Conservation (phyloP, 1,140 invertebrate genomes). For the Megathymus violae region DNA sequence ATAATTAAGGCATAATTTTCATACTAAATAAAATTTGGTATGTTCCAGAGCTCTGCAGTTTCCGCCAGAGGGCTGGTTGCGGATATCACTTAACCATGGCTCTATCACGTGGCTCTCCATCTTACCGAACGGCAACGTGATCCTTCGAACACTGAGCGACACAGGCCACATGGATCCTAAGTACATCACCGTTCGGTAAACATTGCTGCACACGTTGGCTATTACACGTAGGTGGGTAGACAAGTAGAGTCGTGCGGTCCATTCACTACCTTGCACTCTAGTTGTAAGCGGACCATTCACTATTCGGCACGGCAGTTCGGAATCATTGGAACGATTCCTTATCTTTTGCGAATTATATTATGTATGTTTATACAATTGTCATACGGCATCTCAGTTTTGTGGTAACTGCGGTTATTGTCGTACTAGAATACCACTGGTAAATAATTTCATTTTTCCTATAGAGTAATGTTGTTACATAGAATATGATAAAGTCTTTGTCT, state of each 20-base stretch:
- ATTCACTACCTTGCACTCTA: neutral
- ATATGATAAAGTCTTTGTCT: too few species aligned
- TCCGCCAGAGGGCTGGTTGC: conserved; percentile 97
- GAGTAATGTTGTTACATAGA: too few species aligned
- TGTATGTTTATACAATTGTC: too few species aligned
- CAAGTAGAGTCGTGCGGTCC: neutral
- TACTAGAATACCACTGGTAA: too few species aligned
- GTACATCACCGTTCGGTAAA: conserved; percentile 86
- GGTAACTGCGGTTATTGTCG: too few species aligned
- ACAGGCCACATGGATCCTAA: conserved; percentile 93
- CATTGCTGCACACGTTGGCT: neutral
- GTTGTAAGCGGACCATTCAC: neutral
- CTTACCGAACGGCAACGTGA: conserved; percentile 93
- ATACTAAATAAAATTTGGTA: neutral
- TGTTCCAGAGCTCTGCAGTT: conserved; percentile 95
- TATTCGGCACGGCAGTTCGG: neutral
- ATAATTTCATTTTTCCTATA: too few species aligned
- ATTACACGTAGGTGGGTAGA: neutral
- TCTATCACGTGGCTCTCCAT: conserved; percentile 97
- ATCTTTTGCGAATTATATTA: too few species aligned
- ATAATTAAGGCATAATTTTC: too few species aligned
- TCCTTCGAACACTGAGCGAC: conserved; percentile 92
- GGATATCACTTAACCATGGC: conserved; percentile 95
- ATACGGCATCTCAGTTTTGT: too few species aligned
- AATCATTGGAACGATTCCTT: too few species aligned